Evolutionary conservation across 2,113 vertebrate species (phyloP), one percentile per base, ranked within the genome.

Genomic region (Girardinichthys multiradiatus): DNA sequence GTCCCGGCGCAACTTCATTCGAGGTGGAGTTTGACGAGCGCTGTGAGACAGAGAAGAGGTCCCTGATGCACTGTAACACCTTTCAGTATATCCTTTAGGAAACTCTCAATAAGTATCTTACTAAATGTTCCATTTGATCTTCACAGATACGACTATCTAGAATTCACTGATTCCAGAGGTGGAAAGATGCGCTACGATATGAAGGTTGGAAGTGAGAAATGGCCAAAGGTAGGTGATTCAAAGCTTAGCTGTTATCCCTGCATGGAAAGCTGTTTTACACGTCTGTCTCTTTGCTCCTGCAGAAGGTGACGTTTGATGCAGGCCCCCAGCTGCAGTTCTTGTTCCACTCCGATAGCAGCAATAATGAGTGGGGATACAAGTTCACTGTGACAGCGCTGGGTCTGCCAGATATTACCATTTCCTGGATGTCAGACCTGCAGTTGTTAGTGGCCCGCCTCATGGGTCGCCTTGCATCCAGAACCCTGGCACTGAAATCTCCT

Each of bases 331-430:
- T 99, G 70, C 98, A 98, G 93, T 99, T 99, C 93, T 95, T 99
- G 78, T 99, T 99, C 92, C 97, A 98, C 94, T 99, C 98, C 29
- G 98, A 99, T 84, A 98, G 95, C 94, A 99, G 96, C 73, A 98
- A 98, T 86, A 99, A 97, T 17, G 98, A 99, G 90, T 99, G 98
- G 98, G 98, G 98, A 76, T 99, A 98, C 93, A 98, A 97, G 90
- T 99, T 99, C 80, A 94, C 94, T 0, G 95, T 99, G 80, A 98
- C 96, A 1, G 97, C 98, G 4, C 95, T 94, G 0, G 97, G 98
- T 72, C 93, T 98, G 2, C 97, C 97, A 0, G 97, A 99, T 54
- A 95, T 99, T 57, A 95, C 96, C 0, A 93, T 99, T 30, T 98
- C 97, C 15, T 99, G 97, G 98, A 96, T 95, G 74, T 93, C 97